Evolutionary conservation across 2,888 invertebrate genomes (phyloP), one percentile per base, ranked within the genome.

Genomic region (Tipula unca): DNA sequence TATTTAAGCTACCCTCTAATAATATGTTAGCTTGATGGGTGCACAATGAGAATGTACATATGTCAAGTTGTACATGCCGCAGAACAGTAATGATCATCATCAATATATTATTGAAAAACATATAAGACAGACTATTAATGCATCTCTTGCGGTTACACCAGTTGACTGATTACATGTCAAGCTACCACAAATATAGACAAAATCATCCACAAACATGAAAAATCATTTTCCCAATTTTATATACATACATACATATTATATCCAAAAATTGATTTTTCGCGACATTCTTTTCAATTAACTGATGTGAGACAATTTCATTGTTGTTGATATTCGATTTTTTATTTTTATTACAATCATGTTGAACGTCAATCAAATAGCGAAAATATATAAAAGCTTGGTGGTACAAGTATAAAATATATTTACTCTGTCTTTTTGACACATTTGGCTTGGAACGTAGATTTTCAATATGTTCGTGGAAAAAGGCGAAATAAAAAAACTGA

Each of bases 231-330:
- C 25, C 69, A 54, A 54, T 54, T 54, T 20, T 17, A 4, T 17
- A 69, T n/a, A n/a, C n/a, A n/a, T n/a, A n/a, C n/a, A n/a, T n/a
- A n/a, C n/a, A n/a, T 25, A 69, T 69, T 69, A 25, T 69, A 69
- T 14, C 25, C 69, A 10, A 69, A 69, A 69, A 69, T 25, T 69
- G 69, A 69, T 69, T 25, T 69, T 69, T 69, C 10, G 69, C 69
- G 69, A 69, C 69, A 69, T 69, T 69, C 69, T 69, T 69, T 69
- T 69, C 69, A 69, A 69, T 69, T 69, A 69, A 69, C 69, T 25
- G 69, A 69, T 69, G 69, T 13, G 69, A 69, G 25, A 69, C 69
- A 69, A 69, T 69, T 69, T 69, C 25, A 25, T 5, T 69, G 20
- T 69, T 10, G 25, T 69, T 69, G 69, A 25, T 10, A 69, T 69